A percentile compares a stretch with the other conserved stretches of the same genome.
Conservation (phyloP, 2,113 vertebrate genomes). For the Centropus unirufus region DNA sequence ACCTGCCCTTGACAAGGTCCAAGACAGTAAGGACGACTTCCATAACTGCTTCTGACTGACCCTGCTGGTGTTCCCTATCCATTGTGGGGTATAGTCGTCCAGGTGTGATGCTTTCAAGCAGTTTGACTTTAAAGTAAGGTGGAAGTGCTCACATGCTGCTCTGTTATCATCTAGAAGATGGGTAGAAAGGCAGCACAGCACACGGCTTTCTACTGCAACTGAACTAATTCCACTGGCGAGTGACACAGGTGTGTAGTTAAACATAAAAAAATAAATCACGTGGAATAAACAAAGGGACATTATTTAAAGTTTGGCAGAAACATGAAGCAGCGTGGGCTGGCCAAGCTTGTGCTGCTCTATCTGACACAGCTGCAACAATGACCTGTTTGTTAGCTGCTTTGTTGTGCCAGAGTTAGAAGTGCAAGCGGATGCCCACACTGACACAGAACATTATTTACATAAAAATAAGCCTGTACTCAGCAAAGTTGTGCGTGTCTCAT, state of each 20-base stretch:
- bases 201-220: background rate
- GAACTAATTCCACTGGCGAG: background rate
- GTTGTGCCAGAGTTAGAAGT: background rate
- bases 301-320: background rate
- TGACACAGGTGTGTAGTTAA: background rate
- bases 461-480: background rate
- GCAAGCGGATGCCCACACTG: background rate
- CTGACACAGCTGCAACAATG: background rate
- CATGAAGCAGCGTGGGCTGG: background rate
- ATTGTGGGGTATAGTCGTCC: background rate
- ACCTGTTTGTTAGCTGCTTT: background rate
- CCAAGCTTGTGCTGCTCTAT: background rate
- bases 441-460: background rate
- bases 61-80: background rate
- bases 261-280: background rate
- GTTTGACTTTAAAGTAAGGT: background rate
- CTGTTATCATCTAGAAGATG: background rate
- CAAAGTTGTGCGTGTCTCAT: background rate
- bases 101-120: background rate
- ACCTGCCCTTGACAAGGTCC: background rate
- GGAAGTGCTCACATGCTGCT: background rate
- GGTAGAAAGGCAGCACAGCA: background rate
- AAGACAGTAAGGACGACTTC: background rate
- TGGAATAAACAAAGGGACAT: background rate
- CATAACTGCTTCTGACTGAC: background rate